Conservation (phyloP, 2,113 vertebrate genomes). For the Felis chaus region DNA sequence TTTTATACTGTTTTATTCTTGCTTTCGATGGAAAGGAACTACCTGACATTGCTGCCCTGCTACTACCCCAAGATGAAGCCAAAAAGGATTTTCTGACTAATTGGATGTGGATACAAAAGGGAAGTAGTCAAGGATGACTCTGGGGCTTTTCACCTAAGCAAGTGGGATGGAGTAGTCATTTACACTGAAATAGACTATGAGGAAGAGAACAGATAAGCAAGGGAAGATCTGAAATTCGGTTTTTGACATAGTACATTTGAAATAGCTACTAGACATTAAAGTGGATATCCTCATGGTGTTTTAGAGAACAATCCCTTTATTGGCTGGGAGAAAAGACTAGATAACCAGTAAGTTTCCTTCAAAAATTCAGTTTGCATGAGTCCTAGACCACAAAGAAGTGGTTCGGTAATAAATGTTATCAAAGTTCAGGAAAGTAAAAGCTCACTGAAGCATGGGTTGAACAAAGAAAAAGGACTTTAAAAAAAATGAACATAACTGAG, state of each 20-base stretch:
- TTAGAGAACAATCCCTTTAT: background rate
- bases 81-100: background rate
- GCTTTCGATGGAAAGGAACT: background rate
- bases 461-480: background rate
- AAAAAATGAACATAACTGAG: background rate
- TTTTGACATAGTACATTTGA: background rate
- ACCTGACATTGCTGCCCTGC: background rate
- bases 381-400: conserved; percentile 5
- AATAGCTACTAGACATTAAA: background rate
- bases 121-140: background rate
- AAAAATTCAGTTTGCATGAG: conserved; percentile 36
- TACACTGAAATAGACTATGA: background rate
- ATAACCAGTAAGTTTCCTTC: background rate
- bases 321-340: background rate
- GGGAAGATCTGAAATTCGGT: background rate
- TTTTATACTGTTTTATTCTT: conserved; percentile 30
- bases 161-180: background rate
- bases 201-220: background rate
- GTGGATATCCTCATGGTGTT: background rate
- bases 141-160: background rate
- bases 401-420: background rate
- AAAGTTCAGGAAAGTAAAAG: background rate
- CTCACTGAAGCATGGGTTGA: background rate
- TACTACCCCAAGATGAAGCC: background rate
- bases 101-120: background rate